Evolutionary conservation across 2,888 invertebrate species (phyloP).

Genomic region (Biston betularia): DNA sequence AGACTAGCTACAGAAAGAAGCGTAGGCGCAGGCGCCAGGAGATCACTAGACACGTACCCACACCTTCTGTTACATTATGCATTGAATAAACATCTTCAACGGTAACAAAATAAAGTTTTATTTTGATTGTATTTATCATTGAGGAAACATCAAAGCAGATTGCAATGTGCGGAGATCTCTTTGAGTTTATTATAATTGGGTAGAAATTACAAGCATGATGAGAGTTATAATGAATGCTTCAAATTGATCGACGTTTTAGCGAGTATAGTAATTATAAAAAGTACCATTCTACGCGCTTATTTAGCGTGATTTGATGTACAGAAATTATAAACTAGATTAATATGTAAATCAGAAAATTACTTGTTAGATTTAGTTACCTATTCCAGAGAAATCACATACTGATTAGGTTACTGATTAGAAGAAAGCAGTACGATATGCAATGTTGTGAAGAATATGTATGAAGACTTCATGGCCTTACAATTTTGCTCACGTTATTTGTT

Average conservation of each 20-base stretch:
- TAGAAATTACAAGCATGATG: conserved; percentile 49
- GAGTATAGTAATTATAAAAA: conserved; percentile 21
- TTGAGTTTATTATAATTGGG: conserved; percentile 52
- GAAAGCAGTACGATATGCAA: too few relatives aligned
- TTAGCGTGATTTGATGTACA: neutral
- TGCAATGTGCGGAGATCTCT: conserved; percentile 40
- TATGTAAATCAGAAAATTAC: too few relatives aligned
- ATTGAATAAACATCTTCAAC: neutral
- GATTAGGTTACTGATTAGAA: too few relatives aligned
- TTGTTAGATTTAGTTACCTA: too few relatives aligned
- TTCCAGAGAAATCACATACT: too few relatives aligned
- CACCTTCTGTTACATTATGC: neutral
- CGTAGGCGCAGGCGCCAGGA: conserved; percentile 76
- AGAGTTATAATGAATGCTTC: conserved; percentile 34
- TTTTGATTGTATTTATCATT: neutral
- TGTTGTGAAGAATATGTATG: too few relatives aligned
- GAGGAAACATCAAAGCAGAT: conserved; percentile 5
- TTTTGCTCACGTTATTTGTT: too few relatives aligned
- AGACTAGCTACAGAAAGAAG: conserved; percentile 48
- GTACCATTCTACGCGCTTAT: conserved; percentile 20
- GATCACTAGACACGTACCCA: conserved; percentile 31
- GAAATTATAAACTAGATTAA: neutral
- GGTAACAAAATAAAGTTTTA: neutral
- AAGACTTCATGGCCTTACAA: too few relatives aligned
- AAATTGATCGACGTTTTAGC: conserved; percentile 28